These are phyloP conservation scores for Lepus europaeus DNA, from an alignment of 2,113 vertebrate genomes.

Conservation along the genomic window DNA sequence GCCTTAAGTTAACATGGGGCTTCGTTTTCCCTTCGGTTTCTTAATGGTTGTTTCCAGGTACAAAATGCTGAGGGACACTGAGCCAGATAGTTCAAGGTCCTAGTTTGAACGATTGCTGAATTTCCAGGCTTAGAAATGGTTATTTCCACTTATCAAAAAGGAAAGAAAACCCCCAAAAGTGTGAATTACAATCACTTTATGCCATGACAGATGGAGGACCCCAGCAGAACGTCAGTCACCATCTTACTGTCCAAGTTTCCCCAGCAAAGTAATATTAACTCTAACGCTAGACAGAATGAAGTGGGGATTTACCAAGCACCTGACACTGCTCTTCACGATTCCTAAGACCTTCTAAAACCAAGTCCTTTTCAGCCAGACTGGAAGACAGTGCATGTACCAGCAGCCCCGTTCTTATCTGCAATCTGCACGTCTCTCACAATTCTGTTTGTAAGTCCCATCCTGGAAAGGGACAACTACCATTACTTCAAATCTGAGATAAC, in stretches of 20 bases:
- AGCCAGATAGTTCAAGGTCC: not conserved
- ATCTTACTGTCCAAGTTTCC: not conserved
- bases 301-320: not conserved
- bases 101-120: constrained; percentile 40
- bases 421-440: not conserved
- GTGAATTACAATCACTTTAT: constrained; percentile 35
- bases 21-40: not conserved
- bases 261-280: not conserved
- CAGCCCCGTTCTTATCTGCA: not conserved
- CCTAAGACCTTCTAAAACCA: constrained; percentile 25
- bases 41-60: not conserved
- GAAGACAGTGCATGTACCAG: not conserved
- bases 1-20: not conserved
- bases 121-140: constrained; percentile 1
- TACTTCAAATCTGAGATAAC: not conserved
- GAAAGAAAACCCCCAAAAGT: not conserved
- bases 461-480: not conserved
- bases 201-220: constrained; percentile 5
- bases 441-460: not conserved
- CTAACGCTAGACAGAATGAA: not conserved
- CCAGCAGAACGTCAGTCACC: constrained; percentile 2
- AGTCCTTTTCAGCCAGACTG: constrained; percentile 22
- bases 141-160: constrained; percentile 7
- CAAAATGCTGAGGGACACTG: constrained; percentile 25
- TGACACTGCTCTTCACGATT: not conserved